A percentile compares a stretch with the other conserved stretches of the same genome.
These are phyloP conservation scores for Etheostoma spectabile DNA, from an alignment of 2,113 vertebrate genomes.

Conservation along the genomic window DNA sequence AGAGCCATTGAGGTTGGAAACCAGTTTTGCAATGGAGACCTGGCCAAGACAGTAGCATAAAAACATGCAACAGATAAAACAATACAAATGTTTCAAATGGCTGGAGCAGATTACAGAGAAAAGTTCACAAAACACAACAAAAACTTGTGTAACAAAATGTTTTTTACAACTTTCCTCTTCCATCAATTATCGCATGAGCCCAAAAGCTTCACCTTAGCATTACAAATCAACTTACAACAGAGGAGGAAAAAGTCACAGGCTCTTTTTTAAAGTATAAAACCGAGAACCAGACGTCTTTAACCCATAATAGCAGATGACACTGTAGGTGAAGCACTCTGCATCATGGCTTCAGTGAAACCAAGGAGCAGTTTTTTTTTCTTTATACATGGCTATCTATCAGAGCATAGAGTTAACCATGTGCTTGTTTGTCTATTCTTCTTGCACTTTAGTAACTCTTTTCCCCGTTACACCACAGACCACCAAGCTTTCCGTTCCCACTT, in stretches of 20 bases:
- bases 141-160: neutral
- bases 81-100: neutral
- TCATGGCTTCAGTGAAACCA: constrained; percentile 2
- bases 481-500: constrained; percentile 36
- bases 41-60: neutral
- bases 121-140: neutral
- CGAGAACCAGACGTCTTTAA: neutral
- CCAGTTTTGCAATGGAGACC: neutral
- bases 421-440: constrained; percentile 37
- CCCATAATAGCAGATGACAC: neutral
- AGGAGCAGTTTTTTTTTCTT: constrained; percentile 9
- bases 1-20: neutral
- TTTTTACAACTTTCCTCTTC: neutral
- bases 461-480: constrained; percentile 58
- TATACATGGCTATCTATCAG: constrained; percentile 57
- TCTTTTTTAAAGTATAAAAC: neutral
- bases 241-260: too few relatives aligned
- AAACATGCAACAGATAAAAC: neutral
- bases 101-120: neutral
- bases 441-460: constrained; percentile 29
- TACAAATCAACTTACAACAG: neutral
- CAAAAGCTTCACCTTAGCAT: neutral
- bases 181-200: neutral
- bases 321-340: neutral
- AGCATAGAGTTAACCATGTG: constrained; percentile 8